Conservation (phyloP, 1,140 invertebrate genomes). For the Maconellicoccus hirsutus region DNA sequence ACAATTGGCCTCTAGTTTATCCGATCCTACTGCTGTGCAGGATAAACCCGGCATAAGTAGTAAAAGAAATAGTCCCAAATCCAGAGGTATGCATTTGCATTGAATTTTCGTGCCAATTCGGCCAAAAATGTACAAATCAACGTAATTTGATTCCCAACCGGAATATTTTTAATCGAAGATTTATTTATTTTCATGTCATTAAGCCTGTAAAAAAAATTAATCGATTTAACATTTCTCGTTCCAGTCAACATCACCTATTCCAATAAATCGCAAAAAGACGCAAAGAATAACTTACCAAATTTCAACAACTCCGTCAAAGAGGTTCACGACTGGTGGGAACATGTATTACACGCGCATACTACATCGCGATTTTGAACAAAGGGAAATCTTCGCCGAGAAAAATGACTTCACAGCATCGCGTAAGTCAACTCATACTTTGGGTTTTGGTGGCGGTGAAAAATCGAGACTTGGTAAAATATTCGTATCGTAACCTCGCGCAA, state of each 20-base stretch:
- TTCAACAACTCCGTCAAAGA: conserved; percentile 23
- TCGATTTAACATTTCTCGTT: conserved; percentile 11
- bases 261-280: conserved; percentile 18
- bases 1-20: conserved; percentile 74
- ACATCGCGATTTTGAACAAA: neutral
- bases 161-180: neutral
- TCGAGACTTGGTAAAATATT: too few relatives aligned
- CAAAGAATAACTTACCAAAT: conserved; percentile 11
- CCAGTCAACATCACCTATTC: conserved; percentile 22
- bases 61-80: neutral
- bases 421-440: too few relatives aligned
- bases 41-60: conserved; percentile 43
- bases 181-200: neutral
- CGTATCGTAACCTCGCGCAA: neutral
- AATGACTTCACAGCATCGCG: too few relatives aligned
- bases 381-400: too few relatives aligned
- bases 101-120: too few relatives aligned
- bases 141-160: too few relatives aligned
- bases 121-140: too few relatives aligned
- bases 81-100: neutral
- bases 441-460: too few relatives aligned
- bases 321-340: conserved; percentile 26
- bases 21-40: conserved; percentile 63
- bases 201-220: conserved; percentile 14
- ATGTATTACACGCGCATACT: neutral